Evolutionary conservation across 2,888 invertebrate species (phyloP).

Genomic region (Epinotia bilunana): DNA sequence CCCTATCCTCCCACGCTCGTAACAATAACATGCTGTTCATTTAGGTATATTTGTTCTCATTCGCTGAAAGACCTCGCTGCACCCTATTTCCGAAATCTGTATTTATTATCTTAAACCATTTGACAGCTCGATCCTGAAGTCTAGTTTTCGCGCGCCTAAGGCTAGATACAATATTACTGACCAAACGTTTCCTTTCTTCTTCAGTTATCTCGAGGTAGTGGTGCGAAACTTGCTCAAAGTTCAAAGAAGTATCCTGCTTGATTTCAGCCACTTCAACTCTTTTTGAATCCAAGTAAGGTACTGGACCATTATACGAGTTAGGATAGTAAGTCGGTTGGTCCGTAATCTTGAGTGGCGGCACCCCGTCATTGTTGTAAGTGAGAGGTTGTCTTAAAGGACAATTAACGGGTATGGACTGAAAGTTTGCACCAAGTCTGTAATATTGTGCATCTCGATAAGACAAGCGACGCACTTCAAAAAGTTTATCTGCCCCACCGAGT

Average conservation of each 20-base stretch:
- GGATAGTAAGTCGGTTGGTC: slow-evolving; percentile 96
- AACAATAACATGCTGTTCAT: background rate
- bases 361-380: slow-evolving; percentile 94
- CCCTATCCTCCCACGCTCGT: no score
- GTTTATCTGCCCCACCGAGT: slow-evolving; percentile 93
- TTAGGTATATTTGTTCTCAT: slow-evolving; percentile 2
- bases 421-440: slow-evolving; percentile 93
- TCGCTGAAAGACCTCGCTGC: slow-evolving; percentile 51
- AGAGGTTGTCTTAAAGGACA: slow-evolving; percentile 89
- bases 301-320: slow-evolving; percentile 94
- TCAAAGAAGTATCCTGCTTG: slow-evolving; percentile 90
- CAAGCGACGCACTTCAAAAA: slow-evolving; percentile 92
- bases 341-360: slow-evolving; percentile 88
- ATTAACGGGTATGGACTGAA: slow-evolving; percentile 94
- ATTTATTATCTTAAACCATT: slow-evolving; percentile 91
- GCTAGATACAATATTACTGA: slow-evolving; percentile 90
- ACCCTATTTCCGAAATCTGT: slow-evolving; percentile 88
- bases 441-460: slow-evolving; percentile 93
- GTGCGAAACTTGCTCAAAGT: slow-evolving; percentile 90
- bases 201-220: slow-evolving; percentile 91
- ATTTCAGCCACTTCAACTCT: slow-evolving; percentile 77
- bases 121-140: slow-evolving; percentile 85
- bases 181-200: slow-evolving; percentile 87
- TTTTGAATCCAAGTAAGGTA: slow-evolving; percentile 84
- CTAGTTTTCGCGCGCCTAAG: slow-evolving; percentile 86